Base-by-base conservation (phyloP, 2,113 vertebrate genomes). In the Poeciliopsis retropinna region DNA sequence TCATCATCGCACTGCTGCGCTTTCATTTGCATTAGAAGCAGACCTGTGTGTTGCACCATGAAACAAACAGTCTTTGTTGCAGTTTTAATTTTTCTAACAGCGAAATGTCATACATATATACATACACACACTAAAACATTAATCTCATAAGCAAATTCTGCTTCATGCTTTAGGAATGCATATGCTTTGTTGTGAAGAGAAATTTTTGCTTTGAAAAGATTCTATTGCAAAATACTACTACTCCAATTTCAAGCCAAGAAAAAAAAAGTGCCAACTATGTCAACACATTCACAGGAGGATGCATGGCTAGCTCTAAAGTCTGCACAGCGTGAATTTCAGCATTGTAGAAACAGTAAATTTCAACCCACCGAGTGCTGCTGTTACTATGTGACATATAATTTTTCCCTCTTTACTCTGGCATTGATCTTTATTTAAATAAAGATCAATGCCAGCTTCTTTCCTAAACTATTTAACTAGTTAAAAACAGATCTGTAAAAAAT, bases 21-120 rank as follows among this genome's bases (percentile, higher is more conserved):
- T 85, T 83, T 77, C 68, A 87, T 87, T 89, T 79, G 75, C 74
- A 85, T 87, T 70, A 70, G 81, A 81, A 80, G 85, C 65, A 71
- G 70, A 27, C 67, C 27, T 73, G 60, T 60, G 60, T 60, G 25
- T 64, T 64, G 34, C 75, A 81, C 75, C 76, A 74, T 62, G 5
- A 80, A 37, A 37, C 34, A 34, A 34, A 75, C 57, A 57, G 41
- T 77, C 84, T 82, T 76, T 76, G 51, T 77, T 75, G 60, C 41
- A 64, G 6, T 32, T 27, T 81, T 72, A 57, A 73, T 85, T 34
- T 31, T 47, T 47, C 41, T 4, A 44, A 44, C 41, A 15, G 41
- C 1, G 17, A 47, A 47, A 47, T 47, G 44, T 47, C 44, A 47
- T 17, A 44, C 3, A 44, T 34, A 34, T 9, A 34, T 8, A 37